These are phyloP conservation scores for Callaeas wilsoni DNA, from an alignment of 2,113 vertebrate genomes.

Conservation along the genomic window DNA sequence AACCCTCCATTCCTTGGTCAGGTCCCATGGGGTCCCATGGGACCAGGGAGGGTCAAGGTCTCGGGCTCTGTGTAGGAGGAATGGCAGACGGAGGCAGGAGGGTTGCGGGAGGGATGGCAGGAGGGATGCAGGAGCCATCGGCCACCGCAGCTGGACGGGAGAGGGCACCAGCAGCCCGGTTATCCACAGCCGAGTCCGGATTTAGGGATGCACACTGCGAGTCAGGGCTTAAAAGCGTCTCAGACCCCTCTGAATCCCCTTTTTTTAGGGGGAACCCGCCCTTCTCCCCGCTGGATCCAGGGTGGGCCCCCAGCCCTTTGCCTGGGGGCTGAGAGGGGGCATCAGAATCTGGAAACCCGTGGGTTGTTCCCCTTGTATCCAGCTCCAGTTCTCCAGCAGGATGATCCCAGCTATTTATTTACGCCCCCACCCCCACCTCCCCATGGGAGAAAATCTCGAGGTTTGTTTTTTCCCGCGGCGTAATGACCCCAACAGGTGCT, in stretches of 20 bases:
- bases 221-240: not conserved
- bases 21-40: not conserved
- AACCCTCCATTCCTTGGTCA: not conserved
- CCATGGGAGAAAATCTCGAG: not conserved
- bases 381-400: not conserved
- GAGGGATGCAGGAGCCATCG: not conserved
- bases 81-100: not conserved
- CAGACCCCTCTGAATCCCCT: not conserved
- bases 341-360: not conserved
- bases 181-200: not conserved
- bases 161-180: conserved; percentile 13
- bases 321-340: rapidly evolving
- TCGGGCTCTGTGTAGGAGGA: not conserved
- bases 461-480: conserved; percentile 10
- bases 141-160: not conserved
- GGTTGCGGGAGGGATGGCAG: not conserved
- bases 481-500: conserved; percentile 41
- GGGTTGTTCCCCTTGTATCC: no score
- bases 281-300: not conserved
- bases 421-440: not conserved
- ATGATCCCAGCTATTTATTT: not conserved
- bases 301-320: not conserved
- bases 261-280: rapidly evolving
- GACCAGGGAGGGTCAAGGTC: not conserved
- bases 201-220: not conserved